Percentiles rank a stretch among this genome's conserved stretches.
These are phyloP conservation scores for Hymenochirus boettgeri DNA, from an alignment of 2,113 vertebrate species.

Conservation along the genomic window DNA sequence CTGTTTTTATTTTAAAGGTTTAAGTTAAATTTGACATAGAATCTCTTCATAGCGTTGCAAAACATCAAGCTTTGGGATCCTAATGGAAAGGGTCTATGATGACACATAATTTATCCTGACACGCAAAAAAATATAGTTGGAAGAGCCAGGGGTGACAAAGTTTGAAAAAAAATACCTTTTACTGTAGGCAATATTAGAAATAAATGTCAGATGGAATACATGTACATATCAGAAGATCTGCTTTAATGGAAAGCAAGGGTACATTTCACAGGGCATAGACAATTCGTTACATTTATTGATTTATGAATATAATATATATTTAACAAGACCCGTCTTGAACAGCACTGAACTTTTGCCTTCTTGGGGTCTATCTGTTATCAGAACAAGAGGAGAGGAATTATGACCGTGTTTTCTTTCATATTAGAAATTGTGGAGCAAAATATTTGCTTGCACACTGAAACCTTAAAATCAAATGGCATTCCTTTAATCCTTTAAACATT, in stretches of 20 bases:
- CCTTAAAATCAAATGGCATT: too few relatives aligned
- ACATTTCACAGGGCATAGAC: neutral
- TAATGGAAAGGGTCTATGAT: constrained; percentile 43
- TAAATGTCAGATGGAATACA: constrained; percentile 32
- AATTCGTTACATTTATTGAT: constrained; percentile 1
- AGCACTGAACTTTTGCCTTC: too few relatives aligned
- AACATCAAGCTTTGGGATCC: constrained; percentile 33
- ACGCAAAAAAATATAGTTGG: constrained; percentile 44
- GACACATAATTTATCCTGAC: constrained; percentile 45
- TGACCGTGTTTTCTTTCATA: too few relatives aligned
- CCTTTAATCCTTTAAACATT: too few relatives aligned
- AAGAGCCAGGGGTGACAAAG: constrained; percentile 34
- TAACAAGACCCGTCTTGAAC: too few relatives aligned
- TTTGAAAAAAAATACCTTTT: constrained; percentile 22
- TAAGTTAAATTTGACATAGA: constrained; percentile 16
- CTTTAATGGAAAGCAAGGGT: constrained; percentile 25
- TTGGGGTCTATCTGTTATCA: too few relatives aligned
- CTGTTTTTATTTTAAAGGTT: too few relatives aligned
- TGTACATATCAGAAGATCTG: constrained; percentile 29
- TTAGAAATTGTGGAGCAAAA: too few relatives aligned
- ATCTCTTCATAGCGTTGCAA: constrained; percentile 40
- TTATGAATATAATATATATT: neutral
- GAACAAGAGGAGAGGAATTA: too few relatives aligned
- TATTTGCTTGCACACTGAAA: too few relatives aligned
- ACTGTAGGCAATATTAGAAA: constrained; percentile 27